A percentile compares a stretch with the other conserved stretches of the same genome.
Conservation (phyloP, 1,140 invertebrate genomes). For the Tachypleus tridentatus region DNA sequence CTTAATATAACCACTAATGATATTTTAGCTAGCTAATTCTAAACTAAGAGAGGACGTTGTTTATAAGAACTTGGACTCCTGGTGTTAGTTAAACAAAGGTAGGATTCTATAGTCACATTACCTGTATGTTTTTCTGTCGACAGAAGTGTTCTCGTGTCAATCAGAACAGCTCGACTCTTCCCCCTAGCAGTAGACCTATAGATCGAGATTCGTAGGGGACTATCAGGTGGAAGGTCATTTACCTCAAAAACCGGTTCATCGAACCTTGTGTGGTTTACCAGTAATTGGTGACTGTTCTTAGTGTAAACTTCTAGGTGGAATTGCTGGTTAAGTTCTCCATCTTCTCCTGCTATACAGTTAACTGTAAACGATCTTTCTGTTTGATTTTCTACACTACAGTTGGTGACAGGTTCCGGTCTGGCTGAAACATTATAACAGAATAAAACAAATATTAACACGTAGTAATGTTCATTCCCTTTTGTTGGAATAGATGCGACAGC, state of each 20-base stretch:
- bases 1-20: no score
- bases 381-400: constrained; percentile 75
- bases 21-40: no score
- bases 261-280: constrained; percentile 16
- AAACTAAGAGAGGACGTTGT: no score
- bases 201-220: constrained; percentile 17
- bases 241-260: constrained; percentile 23
- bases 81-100: no score
- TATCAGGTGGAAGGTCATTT: constrained; percentile 19
- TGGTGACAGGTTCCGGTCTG: constrained; percentile 55
- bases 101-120: no score
- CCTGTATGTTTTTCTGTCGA: no score
- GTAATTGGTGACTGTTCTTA: constrained; percentile 19
- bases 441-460: no score
- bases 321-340: constrained; percentile 64
- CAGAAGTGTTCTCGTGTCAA: not conserved
- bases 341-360: constrained; percentile 58
- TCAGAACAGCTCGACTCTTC: constrained; percentile 13
- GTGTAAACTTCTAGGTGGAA: constrained; percentile 69
- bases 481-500: no score
- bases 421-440: no score
- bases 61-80: no score
- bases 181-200: constrained; percentile 25
- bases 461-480: no score
- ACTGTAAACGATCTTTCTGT: constrained; percentile 64